A percentile compares a stretch with the other conserved stretches of the same genome.
These are phyloP conservation scores for Stenodema calcarata DNA, from an alignment of 2,888 invertebrate genomes.

Conservation along the genomic window DNA sequence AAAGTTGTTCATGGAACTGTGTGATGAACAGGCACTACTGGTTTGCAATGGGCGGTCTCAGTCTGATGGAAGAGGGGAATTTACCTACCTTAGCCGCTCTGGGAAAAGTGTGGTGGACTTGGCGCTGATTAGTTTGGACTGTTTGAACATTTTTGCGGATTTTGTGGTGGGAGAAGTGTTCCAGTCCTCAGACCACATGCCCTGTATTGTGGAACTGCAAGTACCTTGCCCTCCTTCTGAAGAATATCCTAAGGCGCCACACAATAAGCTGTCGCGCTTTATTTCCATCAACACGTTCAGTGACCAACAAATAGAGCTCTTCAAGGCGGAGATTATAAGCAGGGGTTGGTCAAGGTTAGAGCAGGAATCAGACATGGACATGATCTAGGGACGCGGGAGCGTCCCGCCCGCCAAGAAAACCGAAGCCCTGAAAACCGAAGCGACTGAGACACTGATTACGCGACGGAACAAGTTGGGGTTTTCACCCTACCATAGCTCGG, in stretches of 20 bases:
- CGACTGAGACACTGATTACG: no score
- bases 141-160: neutral
- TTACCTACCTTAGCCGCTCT: neutral
- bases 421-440: no score
- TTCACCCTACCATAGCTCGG: no score
- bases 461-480: no score
- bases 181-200: neutral
- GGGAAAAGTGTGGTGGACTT: neutral
- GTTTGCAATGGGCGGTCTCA: neutral
- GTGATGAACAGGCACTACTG: neutral
- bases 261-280: neutral
- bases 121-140: neutral
- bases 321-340: no score
- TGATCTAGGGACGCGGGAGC: no score
- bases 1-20: neutral
- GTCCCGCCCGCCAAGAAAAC: no score
- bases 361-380: no score
- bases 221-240: neutral
- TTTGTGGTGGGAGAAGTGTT: neutral
- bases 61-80: neutral
- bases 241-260: neutral
- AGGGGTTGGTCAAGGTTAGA: no score
- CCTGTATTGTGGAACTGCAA: neutral
- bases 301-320: no score
- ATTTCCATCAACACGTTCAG: neutral